These are phyloP conservation scores for Octodon degus DNA, from an alignment of 2,113 vertebrate species.

Conservation along the genomic window DNA sequence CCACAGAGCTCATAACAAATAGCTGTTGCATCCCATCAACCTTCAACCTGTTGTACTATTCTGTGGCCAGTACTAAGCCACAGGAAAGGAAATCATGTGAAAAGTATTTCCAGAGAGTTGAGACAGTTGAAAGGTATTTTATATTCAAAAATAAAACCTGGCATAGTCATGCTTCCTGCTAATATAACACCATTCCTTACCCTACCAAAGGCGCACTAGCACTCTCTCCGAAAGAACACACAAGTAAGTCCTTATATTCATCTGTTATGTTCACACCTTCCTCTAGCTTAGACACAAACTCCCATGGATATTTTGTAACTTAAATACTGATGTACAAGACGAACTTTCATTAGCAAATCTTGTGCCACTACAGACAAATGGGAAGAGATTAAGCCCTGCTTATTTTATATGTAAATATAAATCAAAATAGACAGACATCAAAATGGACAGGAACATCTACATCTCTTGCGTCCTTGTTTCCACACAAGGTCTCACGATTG, in stretches of 20 bases:
- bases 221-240: not conserved
- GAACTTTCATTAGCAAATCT: not conserved
- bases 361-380: too few species aligned
- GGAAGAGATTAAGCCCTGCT: too few species aligned
- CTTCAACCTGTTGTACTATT: not conserved
- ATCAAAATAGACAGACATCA: too few species aligned
- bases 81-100: not conserved
- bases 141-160: not conserved
- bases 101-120: not conserved
- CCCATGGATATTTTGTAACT: not conserved
- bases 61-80: too few species aligned
- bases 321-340: not conserved
- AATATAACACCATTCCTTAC: not conserved
- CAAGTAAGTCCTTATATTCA: not conserved
- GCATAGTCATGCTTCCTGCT: not conserved
- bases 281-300: not conserved
- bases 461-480: not conserved
- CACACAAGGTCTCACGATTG: too few species aligned
- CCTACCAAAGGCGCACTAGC: not conserved
- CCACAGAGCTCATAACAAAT: not conserved
- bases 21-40: not conserved
- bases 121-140: not conserved
- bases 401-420: too few species aligned
- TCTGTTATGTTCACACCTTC: not conserved
- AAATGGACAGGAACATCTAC: not conserved